These are phyloP conservation scores for Anguilla rostrata DNA, from an alignment of 2,113 vertebrate species.

Conservation along the genomic window DNA sequence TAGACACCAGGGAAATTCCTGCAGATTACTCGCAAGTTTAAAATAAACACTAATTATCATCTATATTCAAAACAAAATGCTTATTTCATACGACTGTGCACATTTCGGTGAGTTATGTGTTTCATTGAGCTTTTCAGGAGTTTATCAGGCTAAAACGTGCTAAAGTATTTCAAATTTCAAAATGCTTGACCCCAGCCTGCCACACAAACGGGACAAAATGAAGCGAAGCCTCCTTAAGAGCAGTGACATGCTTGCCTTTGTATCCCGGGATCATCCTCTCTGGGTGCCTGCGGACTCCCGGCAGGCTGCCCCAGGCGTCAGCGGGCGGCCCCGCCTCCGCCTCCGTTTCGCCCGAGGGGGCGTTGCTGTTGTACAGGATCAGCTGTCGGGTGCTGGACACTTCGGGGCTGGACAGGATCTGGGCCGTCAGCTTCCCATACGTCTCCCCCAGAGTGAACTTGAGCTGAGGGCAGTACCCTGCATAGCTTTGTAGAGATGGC, in stretches of 20 bases:
- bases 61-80: not conserved
- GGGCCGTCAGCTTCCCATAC: constrained; percentile 64
- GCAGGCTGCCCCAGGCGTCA: constrained; percentile 31
- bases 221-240: not conserved
- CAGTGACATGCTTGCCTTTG: constrained; percentile 62
- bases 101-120: too few species aligned
- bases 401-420: constrained; percentile 61
- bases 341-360: constrained; percentile 26
- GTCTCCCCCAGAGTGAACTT: constrained; percentile 67
- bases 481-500: constrained; percentile 56
- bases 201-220: not conserved
- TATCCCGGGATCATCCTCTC: constrained; percentile 71
- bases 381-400: constrained; percentile 51
- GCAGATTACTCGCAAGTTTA: not conserved
- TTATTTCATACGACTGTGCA: not conserved
- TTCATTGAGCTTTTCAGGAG: too few species aligned
- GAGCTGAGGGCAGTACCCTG: constrained; percentile 74
- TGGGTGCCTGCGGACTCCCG: constrained; percentile 42
- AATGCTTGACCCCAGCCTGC: too few species aligned
- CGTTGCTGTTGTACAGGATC: constrained; percentile 50
- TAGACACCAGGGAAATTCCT: not conserved
- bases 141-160: too few species aligned
- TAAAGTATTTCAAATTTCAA: too few species aligned
- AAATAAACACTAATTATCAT: not conserved
- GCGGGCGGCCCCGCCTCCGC: not conserved